A percentile compares a stretch with the other conserved stretches of the same genome.
These are phyloP conservation scores for Lucinisca nassula DNA, from an alignment of 2,888 invertebrate species.

Conservation along the genomic window DNA sequence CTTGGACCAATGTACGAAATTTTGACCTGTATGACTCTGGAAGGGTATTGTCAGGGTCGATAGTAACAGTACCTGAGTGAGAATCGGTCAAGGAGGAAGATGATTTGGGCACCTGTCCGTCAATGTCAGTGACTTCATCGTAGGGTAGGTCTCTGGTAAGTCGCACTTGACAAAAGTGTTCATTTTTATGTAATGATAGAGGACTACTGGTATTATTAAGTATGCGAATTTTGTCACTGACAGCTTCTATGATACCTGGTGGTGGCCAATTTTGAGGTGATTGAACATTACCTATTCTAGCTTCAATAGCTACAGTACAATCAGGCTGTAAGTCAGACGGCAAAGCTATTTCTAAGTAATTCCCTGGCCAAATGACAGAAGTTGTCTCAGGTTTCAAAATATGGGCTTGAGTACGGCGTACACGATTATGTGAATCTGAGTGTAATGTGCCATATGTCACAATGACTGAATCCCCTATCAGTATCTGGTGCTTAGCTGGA, in stretches of 20 bases:
- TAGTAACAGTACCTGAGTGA: slow-evolving; percentile 23
- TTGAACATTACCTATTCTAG: background rate
- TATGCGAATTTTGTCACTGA: slow-evolving; percentile 58
- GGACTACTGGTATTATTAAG: slow-evolving; percentile 43
- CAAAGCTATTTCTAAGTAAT: slow-evolving; percentile 45
- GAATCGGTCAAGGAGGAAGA: background rate
- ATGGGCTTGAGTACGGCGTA: slow-evolving; percentile 34
- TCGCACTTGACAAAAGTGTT: slow-evolving; percentile 54
- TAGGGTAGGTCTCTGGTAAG: background rate
- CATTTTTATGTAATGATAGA: slow-evolving; percentile 29
- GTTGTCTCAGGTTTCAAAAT: background rate
- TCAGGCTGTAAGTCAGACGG: slow-evolving; percentile 27
- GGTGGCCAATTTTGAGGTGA: background rate
- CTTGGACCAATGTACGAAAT: background rate
- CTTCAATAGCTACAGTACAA: slow-evolving; percentile 33
- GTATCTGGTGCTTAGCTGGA: slow-evolving; percentile 46
- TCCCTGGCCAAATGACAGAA: slow-evolving; percentile 59
- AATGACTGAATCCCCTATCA: slow-evolving; percentile 15
- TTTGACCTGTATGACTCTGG: background rate
- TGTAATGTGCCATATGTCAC: slow-evolving; percentile 3
- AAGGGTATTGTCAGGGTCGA: slow-evolving; percentile 8
- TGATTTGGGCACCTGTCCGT: background rate
- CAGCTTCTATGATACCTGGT: slow-evolving; percentile 34
- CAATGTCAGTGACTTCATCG: background rate
- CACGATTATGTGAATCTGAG: background rate